Conservation (phyloP, 2,888 invertebrate genomes). For the Stenurella melanura region DNA sequence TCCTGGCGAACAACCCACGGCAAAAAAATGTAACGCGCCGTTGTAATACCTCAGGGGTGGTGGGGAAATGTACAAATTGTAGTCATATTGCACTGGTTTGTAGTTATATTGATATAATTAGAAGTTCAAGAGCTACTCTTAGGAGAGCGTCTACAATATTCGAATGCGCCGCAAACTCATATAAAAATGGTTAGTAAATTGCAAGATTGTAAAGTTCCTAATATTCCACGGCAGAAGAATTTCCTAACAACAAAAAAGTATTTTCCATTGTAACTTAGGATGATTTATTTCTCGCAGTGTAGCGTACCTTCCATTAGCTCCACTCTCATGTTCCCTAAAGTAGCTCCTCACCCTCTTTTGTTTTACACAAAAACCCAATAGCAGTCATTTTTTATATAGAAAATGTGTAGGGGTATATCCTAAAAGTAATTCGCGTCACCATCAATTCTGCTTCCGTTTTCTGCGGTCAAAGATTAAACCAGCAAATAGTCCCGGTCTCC, state of each 20-base stretch:
- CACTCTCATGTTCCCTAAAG: conserved; percentile 12
- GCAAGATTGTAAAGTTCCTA: background rate
- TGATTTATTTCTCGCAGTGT: conserved; percentile 25
- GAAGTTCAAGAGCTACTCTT: too few species aligned
- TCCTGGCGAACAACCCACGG: too few species aligned
- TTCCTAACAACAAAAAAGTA: conserved; percentile 15
- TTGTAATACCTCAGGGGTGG: too few species aligned
- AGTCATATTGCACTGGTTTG: too few species aligned
- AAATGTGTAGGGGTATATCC: conserved; percentile 38
- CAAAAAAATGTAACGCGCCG: too few species aligned
- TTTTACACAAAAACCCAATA: conserved; percentile 38
- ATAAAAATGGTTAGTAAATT: conserved; percentile 5
- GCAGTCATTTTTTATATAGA: conserved; percentile 38
- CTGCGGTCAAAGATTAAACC: conserved; percentile 54
- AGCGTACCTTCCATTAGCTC: conserved; percentile 16
- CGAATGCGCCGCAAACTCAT: too few species aligned
- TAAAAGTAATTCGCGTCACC: conserved; percentile 55
- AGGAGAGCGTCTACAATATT: too few species aligned
- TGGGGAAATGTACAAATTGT: too few species aligned
- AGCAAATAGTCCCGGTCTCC: conserved; percentile 51
- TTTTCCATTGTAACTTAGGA: conserved; percentile 12
- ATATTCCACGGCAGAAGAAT: background rate
- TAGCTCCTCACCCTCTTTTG: conserved; percentile 6
- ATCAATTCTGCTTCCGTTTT: conserved; percentile 54
- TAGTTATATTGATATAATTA: too few species aligned